A percentile compares a stretch with the other conserved stretches of the same genome.
phyloP scores from a whole-genome alignment of 2,888 invertebrate genomes.

The Nomada hirtipes region DNA sequence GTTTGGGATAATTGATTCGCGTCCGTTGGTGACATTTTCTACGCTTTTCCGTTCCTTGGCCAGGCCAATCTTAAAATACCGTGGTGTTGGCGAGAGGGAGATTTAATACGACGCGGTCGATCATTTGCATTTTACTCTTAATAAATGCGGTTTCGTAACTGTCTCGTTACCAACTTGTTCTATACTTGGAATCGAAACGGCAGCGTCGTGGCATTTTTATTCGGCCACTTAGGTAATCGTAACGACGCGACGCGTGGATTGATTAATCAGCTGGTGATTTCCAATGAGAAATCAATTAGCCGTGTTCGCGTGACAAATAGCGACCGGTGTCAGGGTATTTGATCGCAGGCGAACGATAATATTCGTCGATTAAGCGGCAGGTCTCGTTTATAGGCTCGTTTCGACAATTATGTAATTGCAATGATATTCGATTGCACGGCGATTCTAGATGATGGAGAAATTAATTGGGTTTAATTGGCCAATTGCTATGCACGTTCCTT shows the following conservation, averaged over 20 bases:
- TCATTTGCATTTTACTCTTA: slow-evolving; percentile 42
- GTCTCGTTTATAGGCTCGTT: slow-evolving; percentile 8
- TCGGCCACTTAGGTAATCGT: slow-evolving; percentile 24
- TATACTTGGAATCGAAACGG: slow-evolving; percentile 4
- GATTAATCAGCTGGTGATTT: slow-evolving; percentile 6
- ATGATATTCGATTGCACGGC: not conserved
- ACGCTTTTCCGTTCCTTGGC: slow-evolving; percentile 37
- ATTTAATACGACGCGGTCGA: not conserved
- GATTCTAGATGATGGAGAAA: not conserved
- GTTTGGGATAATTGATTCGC: slow-evolving; percentile 63
- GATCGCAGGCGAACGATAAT: slow-evolving; percentile 6
- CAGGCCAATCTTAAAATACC: slow-evolving; percentile 34
- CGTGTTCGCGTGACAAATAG: slow-evolving; percentile 15
- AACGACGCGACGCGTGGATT: not conserved
- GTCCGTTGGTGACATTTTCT: slow-evolving; percentile 57
- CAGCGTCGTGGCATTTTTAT: not conserved
- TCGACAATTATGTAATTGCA: not conserved
- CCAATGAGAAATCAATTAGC: slow-evolving; percentile 37
- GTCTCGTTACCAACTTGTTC: slow-evolving; percentile 24
- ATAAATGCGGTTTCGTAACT: slow-evolving; percentile 56
- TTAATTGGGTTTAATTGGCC: not conserved
- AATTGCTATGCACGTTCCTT: not conserved
- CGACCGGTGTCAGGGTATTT: slow-evolving; percentile 3
- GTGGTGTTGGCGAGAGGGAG: not conserved
- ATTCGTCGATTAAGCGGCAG: slow-evolving; percentile 9